Evolutionary conservation across 2,888 invertebrate species (phyloP), one percentile per base, ranked within the genome.

Genomic region (Trilocha varians): DNA sequence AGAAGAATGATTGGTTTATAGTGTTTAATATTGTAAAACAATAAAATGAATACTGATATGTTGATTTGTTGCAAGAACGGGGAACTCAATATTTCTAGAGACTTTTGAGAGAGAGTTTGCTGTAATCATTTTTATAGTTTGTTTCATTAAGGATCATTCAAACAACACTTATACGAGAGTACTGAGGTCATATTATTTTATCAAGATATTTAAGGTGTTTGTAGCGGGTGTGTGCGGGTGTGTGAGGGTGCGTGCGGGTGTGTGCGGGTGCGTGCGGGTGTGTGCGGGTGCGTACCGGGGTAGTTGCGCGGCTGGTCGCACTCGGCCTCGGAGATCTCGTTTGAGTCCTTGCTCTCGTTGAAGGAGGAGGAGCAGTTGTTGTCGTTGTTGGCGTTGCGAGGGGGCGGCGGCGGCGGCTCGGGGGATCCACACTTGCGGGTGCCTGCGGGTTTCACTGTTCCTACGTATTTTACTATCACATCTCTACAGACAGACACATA

Each of bases 311-410:
- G 91, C 82, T 93, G 93, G 87, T 96, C 96, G 77, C 96, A 96
- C 78, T 96, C 96, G 59, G 96, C 95, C 82, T 96, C 96, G 69
- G 95, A 95, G 80, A 95, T 94, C 84, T 96, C 96, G 86, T 95
- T 96, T 80, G 95, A 95, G 78, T 96, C 95, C 87, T 96, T 96
- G 72, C 95, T 95, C 78, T 96, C 96, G 83, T 96, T 96, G 85
- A 95, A 95, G 36, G 89, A 90, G 58, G 93, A 92, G 63, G 92
- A 92, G 71, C 87, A 93, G 85, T 93, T 93, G 74, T 90, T 90
- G 70, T 89, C 90, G 60, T 88, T 89, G 75, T 93, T 94, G 65
- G 94, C 93, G 78, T 95, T 95, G 70, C 91, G 91, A 67, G 91
- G 95, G 61, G 91, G 95, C 54, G 92, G 95, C 87, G 90, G 90